Evolutionary conservation across 2,113 vertebrate genomes (phyloP).

Genomic region (Pelvicachromis taeniatus): DNA sequence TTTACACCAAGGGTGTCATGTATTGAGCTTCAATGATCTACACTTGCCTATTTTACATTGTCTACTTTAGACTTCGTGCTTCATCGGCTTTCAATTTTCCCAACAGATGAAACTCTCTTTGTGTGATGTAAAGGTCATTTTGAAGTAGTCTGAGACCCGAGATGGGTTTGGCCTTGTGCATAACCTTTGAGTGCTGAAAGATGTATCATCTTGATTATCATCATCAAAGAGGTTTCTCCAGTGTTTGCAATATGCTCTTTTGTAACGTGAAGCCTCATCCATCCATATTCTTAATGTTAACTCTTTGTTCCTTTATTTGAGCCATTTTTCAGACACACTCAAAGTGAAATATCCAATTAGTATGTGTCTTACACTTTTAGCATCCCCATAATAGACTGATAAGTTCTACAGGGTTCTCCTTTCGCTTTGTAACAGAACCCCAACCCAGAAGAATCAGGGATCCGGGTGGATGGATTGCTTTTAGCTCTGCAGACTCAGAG

Average conservation of each 20-base stretch:
- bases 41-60: neutral
- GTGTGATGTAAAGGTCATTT: conserved; percentile 30
- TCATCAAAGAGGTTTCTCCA: conserved; percentile 5
- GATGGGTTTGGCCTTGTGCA: conserved; percentile 18
- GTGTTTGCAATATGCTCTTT: neutral
- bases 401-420: neutral
- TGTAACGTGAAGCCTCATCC: neutral
- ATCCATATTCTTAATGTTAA: neutral
- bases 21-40: neutral
- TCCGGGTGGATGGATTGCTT: neutral
- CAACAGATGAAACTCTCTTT: conserved; percentile 1
- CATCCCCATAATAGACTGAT: neutral
- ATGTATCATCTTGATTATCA: conserved; percentile 3
- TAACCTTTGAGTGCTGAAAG: conserved; percentile 12
- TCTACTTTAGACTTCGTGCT: neutral
- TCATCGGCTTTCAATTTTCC: neutral
- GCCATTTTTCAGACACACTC: neutral
- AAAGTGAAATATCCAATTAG: neutral
- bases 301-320: neutral
- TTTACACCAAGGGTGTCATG: neutral
- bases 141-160: neutral
- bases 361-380: neutral
- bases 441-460: neutral
- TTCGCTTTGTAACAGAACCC: neutral
- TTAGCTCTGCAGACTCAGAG: neutral